Conservation (phyloP, 2,888 invertebrate genomes). For the Spatulosminthurus flaviceps region DNA sequence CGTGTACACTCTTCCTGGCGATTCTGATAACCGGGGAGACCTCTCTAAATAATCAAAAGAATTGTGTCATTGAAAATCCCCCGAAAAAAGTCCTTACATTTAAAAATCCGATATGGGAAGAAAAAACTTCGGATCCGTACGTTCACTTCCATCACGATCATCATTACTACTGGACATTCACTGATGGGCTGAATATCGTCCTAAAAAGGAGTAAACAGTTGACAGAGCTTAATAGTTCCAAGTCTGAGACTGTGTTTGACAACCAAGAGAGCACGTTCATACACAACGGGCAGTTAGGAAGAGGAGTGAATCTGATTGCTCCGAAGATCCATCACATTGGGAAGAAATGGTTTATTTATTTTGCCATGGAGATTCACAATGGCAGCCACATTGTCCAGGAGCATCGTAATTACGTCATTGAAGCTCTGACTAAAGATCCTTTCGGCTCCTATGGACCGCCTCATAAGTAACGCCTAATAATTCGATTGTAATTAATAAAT, state of each 20-base stretch:
- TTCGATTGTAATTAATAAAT: too few species aligned
- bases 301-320: background rate
- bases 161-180: slow-evolving; percentile 4
- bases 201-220: background rate
- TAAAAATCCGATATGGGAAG: background rate
- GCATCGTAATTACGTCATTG: background rate
- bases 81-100: background rate
- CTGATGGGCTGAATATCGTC: background rate
- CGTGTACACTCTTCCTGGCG: too few species aligned
- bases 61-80: background rate
- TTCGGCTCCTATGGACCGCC: background rate
- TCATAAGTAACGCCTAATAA: background rate
- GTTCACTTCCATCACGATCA: background rate
- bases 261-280: background rate
- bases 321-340: background rate
- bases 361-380: background rate
- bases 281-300: background rate
- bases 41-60: too few species aligned
- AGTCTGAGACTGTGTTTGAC: background rate
- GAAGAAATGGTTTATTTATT: background rate
- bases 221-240: background rate
- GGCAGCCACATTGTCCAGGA: background rate
- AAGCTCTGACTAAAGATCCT: background rate
- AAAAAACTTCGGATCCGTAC: background rate
- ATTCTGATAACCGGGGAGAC: too few species aligned